Evolutionary conservation across 1,140 invertebrate genomes (phyloP).

Genomic region (Drosophila serrata): DNA sequence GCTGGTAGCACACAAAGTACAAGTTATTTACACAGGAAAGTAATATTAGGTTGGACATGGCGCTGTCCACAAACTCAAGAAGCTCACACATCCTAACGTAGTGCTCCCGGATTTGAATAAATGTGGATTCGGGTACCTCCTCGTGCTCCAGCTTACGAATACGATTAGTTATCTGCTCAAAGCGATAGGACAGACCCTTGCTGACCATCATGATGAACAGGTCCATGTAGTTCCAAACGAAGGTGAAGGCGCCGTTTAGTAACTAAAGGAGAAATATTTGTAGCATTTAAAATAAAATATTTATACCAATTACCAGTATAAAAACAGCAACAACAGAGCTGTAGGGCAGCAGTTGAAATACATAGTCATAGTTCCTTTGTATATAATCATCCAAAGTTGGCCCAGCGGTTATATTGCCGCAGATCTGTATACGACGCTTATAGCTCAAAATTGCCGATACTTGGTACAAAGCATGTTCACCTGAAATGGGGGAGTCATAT

Average conservation of each 20-base stretch:
- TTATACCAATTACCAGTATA: slow-evolving; percentile 52
- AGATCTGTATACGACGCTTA: slow-evolving; percentile 33
- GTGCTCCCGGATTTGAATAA: slow-evolving; percentile 87
- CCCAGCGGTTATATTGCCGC: slow-evolving; percentile 40
- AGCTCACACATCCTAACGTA: slow-evolving; percentile 88
- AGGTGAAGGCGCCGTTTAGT: slow-evolving; percentile 85
- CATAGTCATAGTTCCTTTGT: slow-evolving; percentile 67
- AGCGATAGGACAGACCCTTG: slow-evolving; percentile 87
- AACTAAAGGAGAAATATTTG: slow-evolving; percentile 31
- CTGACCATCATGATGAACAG: slow-evolving; percentile 88
- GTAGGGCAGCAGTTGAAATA: slow-evolving; percentile 63
- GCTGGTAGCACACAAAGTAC: slow-evolving; percentile 90
- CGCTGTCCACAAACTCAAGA: slow-evolving; percentile 86
- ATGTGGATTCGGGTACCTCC: slow-evolving; percentile 87
- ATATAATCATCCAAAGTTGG: slow-evolving; percentile 64
- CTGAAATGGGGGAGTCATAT: slow-evolving; percentile 19
- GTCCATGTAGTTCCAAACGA: slow-evolving; percentile 90
- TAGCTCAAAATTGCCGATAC: slow-evolving; percentile 54
- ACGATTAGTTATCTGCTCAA: slow-evolving; percentile 87
- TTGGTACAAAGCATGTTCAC: slow-evolving; percentile 67
- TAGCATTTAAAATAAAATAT: too few species aligned
- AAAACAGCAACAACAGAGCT: slow-evolving; percentile 33
- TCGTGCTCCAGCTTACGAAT: slow-evolving; percentile 64
- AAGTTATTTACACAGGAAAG: slow-evolving; percentile 90
- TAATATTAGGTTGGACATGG: slow-evolving; percentile 88